These are phyloP conservation scores for Acrossocheilus wenchowensis DNA, from an alignment of 2,797 vertebrate genomes.

Conservation along the genomic window DNA sequence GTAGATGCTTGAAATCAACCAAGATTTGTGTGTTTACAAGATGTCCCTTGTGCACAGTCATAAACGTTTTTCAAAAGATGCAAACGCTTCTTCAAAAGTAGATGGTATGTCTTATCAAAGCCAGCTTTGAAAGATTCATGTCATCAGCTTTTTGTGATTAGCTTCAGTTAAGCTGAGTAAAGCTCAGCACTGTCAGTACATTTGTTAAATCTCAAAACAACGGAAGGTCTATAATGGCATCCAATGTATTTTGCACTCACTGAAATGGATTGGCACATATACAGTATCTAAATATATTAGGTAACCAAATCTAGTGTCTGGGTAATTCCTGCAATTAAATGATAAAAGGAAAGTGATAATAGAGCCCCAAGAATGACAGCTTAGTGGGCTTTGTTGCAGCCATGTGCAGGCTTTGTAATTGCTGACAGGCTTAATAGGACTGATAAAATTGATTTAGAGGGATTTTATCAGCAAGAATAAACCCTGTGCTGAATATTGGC, in stretches of 20 bases:
- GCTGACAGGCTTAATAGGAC: slow-evolving; percentile 60
- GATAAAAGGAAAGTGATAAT: slow-evolving; percentile 66
- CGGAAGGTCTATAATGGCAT: slow-evolving; percentile 50
- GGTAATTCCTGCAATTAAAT: slow-evolving; percentile 72
- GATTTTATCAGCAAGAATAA: slow-evolving; percentile 58
- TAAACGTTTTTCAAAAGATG: neutral
- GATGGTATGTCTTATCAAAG: slow-evolving; percentile 9
- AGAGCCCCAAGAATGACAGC: slow-evolving; percentile 57
- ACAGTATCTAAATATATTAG: slow-evolving; percentile 65
- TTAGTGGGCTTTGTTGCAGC: slow-evolving; percentile 59
- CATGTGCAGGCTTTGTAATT: slow-evolving; percentile 57
- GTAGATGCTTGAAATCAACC: neutral
- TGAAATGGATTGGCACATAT: slow-evolving; percentile 60
- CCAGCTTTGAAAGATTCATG: slow-evolving; percentile 9
- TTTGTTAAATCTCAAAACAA: slow-evolving; percentile 31
- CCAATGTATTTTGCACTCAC: slow-evolving; percentile 67
- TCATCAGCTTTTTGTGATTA: slow-evolving; percentile 31
- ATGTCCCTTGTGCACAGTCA: neutral
- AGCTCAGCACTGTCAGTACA: slow-evolving; percentile 47
- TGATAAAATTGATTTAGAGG: slow-evolving; percentile 52
- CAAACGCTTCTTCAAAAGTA: neutral
- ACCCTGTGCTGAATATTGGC: slow-evolving; percentile 36
- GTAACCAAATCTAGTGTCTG: slow-evolving; percentile 68
- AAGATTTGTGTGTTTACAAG: slow-evolving; percentile 7
- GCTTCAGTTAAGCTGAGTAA: slow-evolving; percentile 37